Conservation (phyloP, 2,888 invertebrate genomes). For the Cheilosia variabilis region DNA sequence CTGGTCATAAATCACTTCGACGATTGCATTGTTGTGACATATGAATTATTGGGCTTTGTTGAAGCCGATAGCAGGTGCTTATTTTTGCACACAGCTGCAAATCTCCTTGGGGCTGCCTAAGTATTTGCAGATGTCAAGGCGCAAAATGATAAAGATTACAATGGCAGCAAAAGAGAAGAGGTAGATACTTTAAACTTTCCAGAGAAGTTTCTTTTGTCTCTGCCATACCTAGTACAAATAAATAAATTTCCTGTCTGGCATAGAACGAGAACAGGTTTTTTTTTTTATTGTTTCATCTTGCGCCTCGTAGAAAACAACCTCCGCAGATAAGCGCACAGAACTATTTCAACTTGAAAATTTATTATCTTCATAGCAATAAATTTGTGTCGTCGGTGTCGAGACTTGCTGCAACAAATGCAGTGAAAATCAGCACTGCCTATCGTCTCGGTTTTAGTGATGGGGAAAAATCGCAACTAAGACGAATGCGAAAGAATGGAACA, state of each 20-base stretch:
- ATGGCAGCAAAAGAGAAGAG: not conserved
- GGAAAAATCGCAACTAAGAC: slow-evolving; percentile 24
- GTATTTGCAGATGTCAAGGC: slow-evolving; percentile 31
- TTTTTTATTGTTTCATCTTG: too few relatives aligned
- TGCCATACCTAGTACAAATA: not conserved
- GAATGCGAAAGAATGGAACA: slow-evolving; percentile 24
- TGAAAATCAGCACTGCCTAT: slow-evolving; percentile 15
- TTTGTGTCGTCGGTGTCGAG: slow-evolving; percentile 26
- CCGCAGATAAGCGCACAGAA: slow-evolving; percentile 27
- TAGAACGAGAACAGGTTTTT: slow-evolving; percentile 31
- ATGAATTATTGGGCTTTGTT: slow-evolving; percentile 16
- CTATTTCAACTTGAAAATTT: slow-evolving; percentile 47
- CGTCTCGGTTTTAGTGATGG: slow-evolving; percentile 13
- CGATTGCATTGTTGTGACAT: slow-evolving; percentile 52
- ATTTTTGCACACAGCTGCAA: slow-evolving; percentile 16
- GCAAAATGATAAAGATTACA: slow-evolving; percentile 13
- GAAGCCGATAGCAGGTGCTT: slow-evolving; percentile 45
- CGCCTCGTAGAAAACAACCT: slow-evolving; percentile 17
- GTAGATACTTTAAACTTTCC: slow-evolving; percentile 2
- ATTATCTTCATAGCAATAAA: slow-evolving; percentile 54
- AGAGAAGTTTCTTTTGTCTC: slow-evolving; percentile 26
- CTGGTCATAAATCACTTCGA: slow-evolving; percentile 33
- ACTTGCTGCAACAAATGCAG: slow-evolving; percentile 21
- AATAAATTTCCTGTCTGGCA: slow-evolving; percentile 41
- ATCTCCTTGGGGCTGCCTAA: not conserved